Evolutionary conservation across 92 coral and sea anemone species (phyloP).

Genomic region (Blastomussa wellsi): DNA sequence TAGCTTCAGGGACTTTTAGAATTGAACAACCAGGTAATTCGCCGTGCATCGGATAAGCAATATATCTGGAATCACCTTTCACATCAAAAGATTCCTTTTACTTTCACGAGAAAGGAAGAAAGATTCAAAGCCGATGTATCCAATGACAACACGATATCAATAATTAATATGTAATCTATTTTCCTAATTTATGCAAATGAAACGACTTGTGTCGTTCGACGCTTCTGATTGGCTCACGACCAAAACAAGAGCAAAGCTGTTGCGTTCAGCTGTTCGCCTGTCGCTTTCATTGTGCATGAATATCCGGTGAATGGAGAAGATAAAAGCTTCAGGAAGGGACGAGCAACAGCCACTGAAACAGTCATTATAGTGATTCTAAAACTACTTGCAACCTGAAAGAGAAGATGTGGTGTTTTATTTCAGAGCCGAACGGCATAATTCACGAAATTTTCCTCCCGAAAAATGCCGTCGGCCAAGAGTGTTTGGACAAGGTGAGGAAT

Average conservation of each 20-base stretch:
- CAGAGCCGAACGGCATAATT: conserved; percentile 96
- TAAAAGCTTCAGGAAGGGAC: conserved; percentile 18
- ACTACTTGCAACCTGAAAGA: not conserved
- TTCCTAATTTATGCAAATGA: conserved; percentile 33
- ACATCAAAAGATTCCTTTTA: not conserved
- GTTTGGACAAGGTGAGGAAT: conserved; percentile 92
- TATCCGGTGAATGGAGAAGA: conserved; percentile 50
- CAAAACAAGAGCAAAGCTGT: conserved; percentile 51
- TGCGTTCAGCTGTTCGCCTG: conserved; percentile 61
- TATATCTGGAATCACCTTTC: not conserved
- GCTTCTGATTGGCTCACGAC: conserved; percentile 55
- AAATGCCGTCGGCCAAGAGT: conserved; percentile 95
- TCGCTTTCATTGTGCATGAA: conserved; percentile 43
- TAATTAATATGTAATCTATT: conserved; percentile 8
- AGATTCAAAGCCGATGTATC: not conserved
- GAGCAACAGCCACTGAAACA: conserved; percentile 24
- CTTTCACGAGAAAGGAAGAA: not conserved
- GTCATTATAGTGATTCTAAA: conserved; percentile 17
- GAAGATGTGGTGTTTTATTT: conserved; percentile 92
- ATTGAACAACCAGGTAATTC: not conserved
- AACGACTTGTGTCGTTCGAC: not conserved
- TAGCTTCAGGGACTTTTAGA: not conserved
- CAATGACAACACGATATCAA: conserved; percentile 35
- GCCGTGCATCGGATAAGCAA: not conserved
- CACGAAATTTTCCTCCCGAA: conserved; percentile 91